Evolutionary conservation across 2,888 invertebrate species (phyloP).

Genomic region (Protonemura montana): DNA sequence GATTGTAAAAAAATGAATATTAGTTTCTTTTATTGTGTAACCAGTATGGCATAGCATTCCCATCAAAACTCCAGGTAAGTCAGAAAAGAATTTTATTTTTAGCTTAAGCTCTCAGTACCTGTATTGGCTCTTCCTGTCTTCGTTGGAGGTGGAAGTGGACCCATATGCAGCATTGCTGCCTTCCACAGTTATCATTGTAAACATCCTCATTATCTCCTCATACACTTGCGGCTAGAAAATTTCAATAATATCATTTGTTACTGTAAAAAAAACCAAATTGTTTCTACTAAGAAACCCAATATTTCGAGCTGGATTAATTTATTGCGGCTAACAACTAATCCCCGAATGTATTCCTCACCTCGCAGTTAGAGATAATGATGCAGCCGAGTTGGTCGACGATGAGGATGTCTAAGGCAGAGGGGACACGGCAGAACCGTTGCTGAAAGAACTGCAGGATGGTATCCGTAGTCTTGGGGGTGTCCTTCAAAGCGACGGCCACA

Average conservation of each 20-base stretch:
- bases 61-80: too few relatives aligned
- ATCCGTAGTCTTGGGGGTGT: constrained; percentile 92
- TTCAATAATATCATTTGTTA: background rate
- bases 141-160: constrained; percentile 60
- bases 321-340: too few relatives aligned
- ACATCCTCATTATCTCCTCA: constrained; percentile 98
- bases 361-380: constrained; percentile 95
- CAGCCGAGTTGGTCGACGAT: constrained; percentile 98
- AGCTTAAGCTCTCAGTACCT: constrained; percentile 58
- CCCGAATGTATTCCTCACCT: constrained; percentile 74
- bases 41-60: too few relatives aligned
- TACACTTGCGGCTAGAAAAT: constrained; percentile 67
- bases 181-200: constrained; percentile 93
- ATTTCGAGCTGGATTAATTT: too few relatives aligned
- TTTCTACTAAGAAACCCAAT: too few relatives aligned
- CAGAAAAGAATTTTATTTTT: too few relatives aligned
- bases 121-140: constrained; percentile 69
- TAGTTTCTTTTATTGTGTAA: too few relatives aligned
- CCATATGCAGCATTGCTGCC: constrained; percentile 82
- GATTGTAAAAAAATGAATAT: too few relatives aligned
- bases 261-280: too few relatives aligned
- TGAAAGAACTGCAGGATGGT: constrained; percentile 97
- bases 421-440: constrained; percentile 91
- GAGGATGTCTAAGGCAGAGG: constrained; percentile 88
- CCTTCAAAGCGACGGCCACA: constrained; percentile 92